Evolutionary conservation across 2,797 vertebrate species (phyloP).

Genomic region (Hoplostethus atlanticus): DNA sequence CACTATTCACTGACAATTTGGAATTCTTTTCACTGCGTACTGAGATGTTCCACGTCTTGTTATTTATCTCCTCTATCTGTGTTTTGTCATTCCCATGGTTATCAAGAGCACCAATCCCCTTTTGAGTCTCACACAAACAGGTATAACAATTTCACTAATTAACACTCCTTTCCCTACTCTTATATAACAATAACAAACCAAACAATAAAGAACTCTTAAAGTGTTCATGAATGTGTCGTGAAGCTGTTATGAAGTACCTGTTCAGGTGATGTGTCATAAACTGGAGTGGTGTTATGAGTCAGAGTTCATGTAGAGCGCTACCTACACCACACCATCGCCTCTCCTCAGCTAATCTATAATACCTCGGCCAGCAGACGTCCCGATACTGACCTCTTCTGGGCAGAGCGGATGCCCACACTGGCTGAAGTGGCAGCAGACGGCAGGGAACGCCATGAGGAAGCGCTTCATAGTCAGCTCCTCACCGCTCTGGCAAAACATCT

Average conservation of each 20-base stretch:
- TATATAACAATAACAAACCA: too few relatives aligned
- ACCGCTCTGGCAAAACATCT: constrained; percentile 86
- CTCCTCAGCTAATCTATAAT: not conserved
- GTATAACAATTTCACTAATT: too few relatives aligned
- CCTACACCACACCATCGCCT: not conserved
- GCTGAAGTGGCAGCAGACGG: constrained; percentile 88
- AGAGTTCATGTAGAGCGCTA: not conserved
- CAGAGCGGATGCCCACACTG: constrained; percentile 87
- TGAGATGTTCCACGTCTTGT: too few relatives aligned
- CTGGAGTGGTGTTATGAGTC: not conserved
- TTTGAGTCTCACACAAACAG: too few relatives aligned
- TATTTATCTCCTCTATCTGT: too few relatives aligned
- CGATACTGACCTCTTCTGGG: constrained; percentile 92
- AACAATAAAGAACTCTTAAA: not conserved
- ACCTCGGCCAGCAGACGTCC: constrained; percentile 26
- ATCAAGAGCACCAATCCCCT: too few relatives aligned
- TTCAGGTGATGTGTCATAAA: not conserved
- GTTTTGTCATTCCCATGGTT: too few relatives aligned
- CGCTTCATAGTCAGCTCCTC: constrained; percentile 88
- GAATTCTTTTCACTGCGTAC: not conserved
- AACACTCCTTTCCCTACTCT: too few relatives aligned
- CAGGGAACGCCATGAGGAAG: constrained; percentile 88
- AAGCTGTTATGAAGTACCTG: not conserved
- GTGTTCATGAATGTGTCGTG: not conserved
- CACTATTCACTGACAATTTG: not conserved